Evolutionary conservation across 2,888 invertebrate species (phyloP).

Genomic region (Netelia fuscicornis): DNA sequence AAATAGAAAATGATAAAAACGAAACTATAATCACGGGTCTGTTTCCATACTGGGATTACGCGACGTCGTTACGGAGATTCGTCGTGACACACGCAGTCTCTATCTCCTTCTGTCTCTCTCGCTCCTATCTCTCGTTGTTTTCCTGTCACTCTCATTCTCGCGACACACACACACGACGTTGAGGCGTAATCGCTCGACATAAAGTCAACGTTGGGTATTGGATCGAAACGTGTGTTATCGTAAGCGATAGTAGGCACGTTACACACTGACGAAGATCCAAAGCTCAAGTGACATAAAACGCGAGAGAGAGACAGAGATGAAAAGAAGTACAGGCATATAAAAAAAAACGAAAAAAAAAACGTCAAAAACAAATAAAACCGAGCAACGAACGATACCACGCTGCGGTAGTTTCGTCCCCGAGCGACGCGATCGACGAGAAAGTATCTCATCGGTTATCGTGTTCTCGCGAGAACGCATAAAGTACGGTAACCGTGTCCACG

Average conservation of each 20-base stretch:
- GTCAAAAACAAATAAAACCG: too few relatives aligned
- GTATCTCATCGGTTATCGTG: conserved; percentile 57
- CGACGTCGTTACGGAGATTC: conserved; percentile 43
- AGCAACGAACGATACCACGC: conserved; percentile 8
- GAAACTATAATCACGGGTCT: conserved; percentile 7
- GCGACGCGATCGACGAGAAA: conserved; percentile 53
- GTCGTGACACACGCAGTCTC: conserved; percentile 27
- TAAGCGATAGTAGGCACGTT: conserved; percentile 34
- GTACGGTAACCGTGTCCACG: too few relatives aligned
- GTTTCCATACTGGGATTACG: conserved; percentile 24
- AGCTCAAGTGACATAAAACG: conserved; percentile 15
- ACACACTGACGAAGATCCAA: conserved; percentile 31
- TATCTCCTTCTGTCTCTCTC: conserved; percentile 6
- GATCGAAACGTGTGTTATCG: conserved; percentile 40
- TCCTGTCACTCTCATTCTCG: not conserved
- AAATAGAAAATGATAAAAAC: conserved; percentile 2
- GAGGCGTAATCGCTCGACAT: conserved; percentile 55
- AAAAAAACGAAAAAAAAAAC: conserved; percentile 13
- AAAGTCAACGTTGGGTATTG: conserved; percentile 34
- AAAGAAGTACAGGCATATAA: conserved; percentile 7
- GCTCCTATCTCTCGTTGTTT: not conserved
- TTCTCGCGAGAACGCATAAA: conserved; percentile 33
- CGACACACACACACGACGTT: conserved; percentile 23
- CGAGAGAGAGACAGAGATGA: not conserved
- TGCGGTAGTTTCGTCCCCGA: conserved; percentile 27